Evolutionary conservation across 2,888 invertebrate species (phyloP).

Genomic region (Heteromyza rotundicornis): DNA sequence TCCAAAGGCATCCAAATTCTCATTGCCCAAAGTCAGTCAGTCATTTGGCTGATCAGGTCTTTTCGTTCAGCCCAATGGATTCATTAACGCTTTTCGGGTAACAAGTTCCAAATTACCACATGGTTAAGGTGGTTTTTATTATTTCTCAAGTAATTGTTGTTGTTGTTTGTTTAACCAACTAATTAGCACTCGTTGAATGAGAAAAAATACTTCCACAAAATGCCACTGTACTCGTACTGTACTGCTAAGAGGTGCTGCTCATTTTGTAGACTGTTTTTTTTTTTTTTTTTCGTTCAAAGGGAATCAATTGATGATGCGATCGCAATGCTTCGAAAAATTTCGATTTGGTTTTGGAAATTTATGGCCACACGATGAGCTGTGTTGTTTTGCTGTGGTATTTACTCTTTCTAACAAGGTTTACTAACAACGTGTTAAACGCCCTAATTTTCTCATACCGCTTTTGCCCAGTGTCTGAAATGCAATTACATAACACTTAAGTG

Average conservation of each 20-base stretch:
- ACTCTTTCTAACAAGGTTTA: slow-evolving; percentile 16
- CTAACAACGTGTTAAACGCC: slow-evolving; percentile 47
- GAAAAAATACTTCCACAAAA: slow-evolving; percentile 18
- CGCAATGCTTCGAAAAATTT: not conserved
- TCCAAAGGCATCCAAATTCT: no score
- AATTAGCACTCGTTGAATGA: slow-evolving; percentile 38
- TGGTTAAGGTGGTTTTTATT: slow-evolving; percentile 22
- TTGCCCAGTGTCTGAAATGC: no score
- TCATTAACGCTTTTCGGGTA: slow-evolving; percentile 49
- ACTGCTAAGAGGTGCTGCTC: not conserved
- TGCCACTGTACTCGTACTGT: slow-evolving; percentile 6
- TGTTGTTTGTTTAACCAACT: slow-evolving; percentile 36
- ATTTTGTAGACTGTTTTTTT: not conserved
- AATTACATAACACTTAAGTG: no score
- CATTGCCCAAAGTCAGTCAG: not conserved
- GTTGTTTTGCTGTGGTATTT: slow-evolving; percentile 16
- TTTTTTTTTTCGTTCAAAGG: no score
- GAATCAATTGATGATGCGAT: not conserved
- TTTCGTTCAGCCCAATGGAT: slow-evolving; percentile 14
- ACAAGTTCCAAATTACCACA: slow-evolving; percentile 51
- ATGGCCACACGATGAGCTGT: slow-evolving; percentile 14
- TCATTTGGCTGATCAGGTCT: not conserved
- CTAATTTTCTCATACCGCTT: slow-evolving; percentile 40
- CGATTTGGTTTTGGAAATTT: slow-evolving; percentile 8
- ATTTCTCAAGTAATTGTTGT: no score